Evolutionary conservation across 2,113 vertebrate species (phyloP).

Genomic region (Perca fluviatilis): DNA sequence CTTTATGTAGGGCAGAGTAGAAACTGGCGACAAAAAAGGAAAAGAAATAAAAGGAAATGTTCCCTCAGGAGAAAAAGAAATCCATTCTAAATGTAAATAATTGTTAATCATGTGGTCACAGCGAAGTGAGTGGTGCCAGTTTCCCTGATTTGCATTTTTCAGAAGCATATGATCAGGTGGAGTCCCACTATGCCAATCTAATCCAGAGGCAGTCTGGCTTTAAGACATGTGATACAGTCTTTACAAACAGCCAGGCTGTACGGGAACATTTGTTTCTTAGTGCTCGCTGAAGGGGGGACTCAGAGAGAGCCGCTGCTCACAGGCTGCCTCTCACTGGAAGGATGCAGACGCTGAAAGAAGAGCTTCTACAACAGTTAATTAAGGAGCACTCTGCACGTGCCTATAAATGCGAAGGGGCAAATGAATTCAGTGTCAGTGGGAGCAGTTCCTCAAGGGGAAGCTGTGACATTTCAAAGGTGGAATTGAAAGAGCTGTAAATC

Average conservation of each 20-base stretch:
- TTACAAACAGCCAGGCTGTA: constrained; percentile 82
- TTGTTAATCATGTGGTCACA: constrained; percentile 58
- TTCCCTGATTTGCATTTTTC: constrained; percentile 66
- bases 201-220: constrained; percentile 88
- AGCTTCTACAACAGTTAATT: constrained; percentile 79
- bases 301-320: constrained; percentile 69
- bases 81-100: constrained; percentile 69
- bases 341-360: constrained; percentile 77
- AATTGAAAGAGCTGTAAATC: constrained; percentile 89
- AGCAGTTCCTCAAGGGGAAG: constrained; percentile 81
- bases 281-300: constrained; percentile 80
- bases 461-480: constrained; percentile 90
- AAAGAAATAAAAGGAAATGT: constrained; percentile 10
- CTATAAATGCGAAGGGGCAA: constrained; percentile 75
- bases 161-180: constrained; percentile 67
- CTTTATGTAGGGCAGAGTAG: constrained; percentile 17
- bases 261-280: constrained; percentile 83
- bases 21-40: not conserved
- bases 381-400: constrained; percentile 76
- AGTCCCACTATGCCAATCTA: constrained; percentile 70
- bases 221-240: constrained; percentile 90
- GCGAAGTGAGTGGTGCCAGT: constrained; percentile 30
- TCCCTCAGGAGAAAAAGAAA: constrained; percentile 24
- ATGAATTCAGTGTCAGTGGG: constrained; percentile 81
- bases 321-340: constrained; percentile 82